A percentile compares a stretch with the other conserved stretches of the same genome.
Conservation (phyloP, 2,797 vertebrate genomes). For the Megaceryle alcyon region DNA sequence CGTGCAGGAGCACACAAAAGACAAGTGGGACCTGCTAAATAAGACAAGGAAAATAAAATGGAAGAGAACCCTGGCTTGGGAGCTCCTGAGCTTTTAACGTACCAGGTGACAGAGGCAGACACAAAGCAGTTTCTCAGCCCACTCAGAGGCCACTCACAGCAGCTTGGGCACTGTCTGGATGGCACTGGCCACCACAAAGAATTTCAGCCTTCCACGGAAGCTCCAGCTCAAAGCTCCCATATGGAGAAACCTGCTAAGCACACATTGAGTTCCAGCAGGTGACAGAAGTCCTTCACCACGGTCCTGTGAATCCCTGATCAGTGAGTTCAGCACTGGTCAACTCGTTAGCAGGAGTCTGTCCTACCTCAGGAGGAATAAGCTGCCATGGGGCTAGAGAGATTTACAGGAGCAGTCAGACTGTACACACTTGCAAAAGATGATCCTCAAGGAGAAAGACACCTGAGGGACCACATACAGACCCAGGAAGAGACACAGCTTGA, state of each 20-base stretch:
- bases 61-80: background rate
- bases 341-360: background rate
- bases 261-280: background rate
- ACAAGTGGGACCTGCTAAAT: background rate
- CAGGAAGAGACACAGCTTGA: background rate
- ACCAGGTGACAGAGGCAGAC: background rate
- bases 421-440: background rate
- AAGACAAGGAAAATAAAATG: background rate
- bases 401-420: background rate
- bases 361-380: background rate
- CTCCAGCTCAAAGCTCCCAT: background rate
- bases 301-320: background rate
- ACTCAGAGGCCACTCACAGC: background rate
- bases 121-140: background rate
- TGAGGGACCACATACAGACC: fast-evolving
- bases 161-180: background rate
- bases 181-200: background rate
- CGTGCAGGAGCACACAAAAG: fast-evolving
- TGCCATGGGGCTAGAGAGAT: background rate
- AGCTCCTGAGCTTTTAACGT: background rate
- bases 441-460: background rate
- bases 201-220: background rate
- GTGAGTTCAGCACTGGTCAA: background rate
- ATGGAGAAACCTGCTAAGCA: background rate
- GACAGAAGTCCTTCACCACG: background rate